A percentile compares a stretch with the other conserved stretches of the same genome.
Evolutionary conservation across 1,140 invertebrate species (phyloP).

Genomic region (Calephelis nemesis): DNA sequence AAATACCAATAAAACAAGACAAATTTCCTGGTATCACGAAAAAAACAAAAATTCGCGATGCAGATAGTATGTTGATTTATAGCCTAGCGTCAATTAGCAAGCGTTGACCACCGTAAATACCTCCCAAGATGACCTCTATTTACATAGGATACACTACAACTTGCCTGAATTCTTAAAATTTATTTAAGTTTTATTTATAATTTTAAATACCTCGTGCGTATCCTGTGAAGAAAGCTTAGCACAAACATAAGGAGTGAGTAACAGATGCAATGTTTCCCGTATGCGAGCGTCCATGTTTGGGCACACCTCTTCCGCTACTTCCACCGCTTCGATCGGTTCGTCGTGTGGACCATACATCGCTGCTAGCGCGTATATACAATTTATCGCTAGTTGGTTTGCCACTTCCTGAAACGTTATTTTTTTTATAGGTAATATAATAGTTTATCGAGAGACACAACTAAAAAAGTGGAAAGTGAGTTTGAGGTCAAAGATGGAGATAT

Average conservation of each 20-base stretch:
- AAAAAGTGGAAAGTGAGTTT: too few species aligned
- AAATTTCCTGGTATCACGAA: too few species aligned
- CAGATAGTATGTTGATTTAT: too few species aligned
- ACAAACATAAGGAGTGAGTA: constrained; percentile 95
- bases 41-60: too few species aligned
- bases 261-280: constrained; percentile 78
- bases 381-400: constrained; percentile 94
- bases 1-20: too few species aligned
- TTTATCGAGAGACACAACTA: too few species aligned
- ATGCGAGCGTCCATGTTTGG: constrained; percentile 44
- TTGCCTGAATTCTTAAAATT: not conserved
- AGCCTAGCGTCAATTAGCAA: too few species aligned
- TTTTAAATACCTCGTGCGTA: constrained; percentile 83
- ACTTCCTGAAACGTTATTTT: constrained; percentile 84
- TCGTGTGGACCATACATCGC: constrained; percentile 84
- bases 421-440: too few species aligned
- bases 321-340: constrained; percentile 83
- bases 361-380: constrained; percentile 90
- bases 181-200: not conserved
- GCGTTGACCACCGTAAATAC: too few species aligned
- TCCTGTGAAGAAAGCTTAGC: constrained; percentile 86
- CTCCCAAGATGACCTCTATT: too few species aligned
- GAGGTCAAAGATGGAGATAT: too few species aligned
- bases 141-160: too few species aligned
- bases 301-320: constrained; percentile 41